phyloP scores from a whole-genome alignment of 2,113 vertebrate genomes.

The Prionailurus viverrinus region DNA sequence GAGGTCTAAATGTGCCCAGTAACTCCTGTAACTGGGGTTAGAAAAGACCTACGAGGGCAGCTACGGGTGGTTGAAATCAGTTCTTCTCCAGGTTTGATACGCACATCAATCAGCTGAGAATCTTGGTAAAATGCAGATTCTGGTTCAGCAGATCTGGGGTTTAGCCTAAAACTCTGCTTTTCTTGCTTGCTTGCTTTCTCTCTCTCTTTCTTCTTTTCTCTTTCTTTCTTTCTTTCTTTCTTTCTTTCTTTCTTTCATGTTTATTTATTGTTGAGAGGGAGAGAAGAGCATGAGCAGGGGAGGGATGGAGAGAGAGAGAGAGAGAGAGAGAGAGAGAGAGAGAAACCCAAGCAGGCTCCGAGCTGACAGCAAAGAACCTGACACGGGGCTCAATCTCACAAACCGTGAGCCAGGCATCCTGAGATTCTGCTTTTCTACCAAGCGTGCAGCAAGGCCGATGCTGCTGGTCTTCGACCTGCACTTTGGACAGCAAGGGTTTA shows the following conservation, averaged over 20 bases:
- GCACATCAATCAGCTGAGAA: no score
- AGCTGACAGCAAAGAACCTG: no score
- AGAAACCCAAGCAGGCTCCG: no score
- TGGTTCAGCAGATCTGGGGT: background rate
- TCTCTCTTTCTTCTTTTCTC: no score
- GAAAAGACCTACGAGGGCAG: background rate
- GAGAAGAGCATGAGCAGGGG: no score
- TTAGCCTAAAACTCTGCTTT: background rate
- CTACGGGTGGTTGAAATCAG: background rate
- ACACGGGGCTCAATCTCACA: no score
- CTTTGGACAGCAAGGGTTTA: fast-evolving
- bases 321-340: no score
- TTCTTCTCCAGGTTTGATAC: background rate
- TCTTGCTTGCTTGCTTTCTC: background rate
- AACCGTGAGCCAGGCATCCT: no score
- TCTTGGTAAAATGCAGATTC: background rate
- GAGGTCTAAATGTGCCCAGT: background rate
- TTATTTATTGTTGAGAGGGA: no score
- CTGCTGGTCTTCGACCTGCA: background rate
- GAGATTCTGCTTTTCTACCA: background rate
- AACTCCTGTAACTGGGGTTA: background rate
- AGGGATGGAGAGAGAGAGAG: no score
- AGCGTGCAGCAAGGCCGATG: fast-evolving
- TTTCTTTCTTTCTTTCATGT: no score
- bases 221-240: no score